Evolutionary conservation across 2,113 vertebrate genomes (phyloP).

Genomic region (Protomyctophum bolini): DNA sequence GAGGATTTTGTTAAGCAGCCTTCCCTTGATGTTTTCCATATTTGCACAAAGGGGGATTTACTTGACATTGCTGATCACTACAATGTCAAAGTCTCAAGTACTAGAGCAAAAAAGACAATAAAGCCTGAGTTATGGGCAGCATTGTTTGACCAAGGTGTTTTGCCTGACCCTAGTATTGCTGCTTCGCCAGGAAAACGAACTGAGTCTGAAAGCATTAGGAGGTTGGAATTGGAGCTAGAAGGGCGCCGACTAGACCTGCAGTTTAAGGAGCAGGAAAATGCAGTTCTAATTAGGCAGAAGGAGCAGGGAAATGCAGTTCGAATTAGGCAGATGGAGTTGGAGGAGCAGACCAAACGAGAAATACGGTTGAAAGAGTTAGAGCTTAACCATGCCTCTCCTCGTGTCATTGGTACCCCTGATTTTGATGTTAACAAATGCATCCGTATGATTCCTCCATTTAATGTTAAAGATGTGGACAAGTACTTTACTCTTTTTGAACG

Average conservation of each 20-base stretch:
- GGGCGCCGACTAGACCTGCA: not conserved
- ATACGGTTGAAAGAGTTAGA: too few species aligned
- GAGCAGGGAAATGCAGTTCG: not conserved
- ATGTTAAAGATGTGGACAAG: not conserved
- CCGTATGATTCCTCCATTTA: too few species aligned
- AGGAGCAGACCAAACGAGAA: too few species aligned
- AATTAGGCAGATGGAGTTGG: not conserved
- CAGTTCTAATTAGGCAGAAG: not conserved
- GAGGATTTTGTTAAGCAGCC: too few species aligned
- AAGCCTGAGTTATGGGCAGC: too few species aligned
- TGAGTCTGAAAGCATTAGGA: not conserved
- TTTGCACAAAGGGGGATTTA: not conserved
- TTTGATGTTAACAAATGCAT: too few species aligned
- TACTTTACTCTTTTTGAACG: too few species aligned
- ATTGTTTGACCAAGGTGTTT: too few species aligned
- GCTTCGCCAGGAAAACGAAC: not conserved
- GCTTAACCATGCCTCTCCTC: too few species aligned
- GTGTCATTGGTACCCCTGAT: too few species aligned
- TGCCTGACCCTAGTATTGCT: too few species aligned
- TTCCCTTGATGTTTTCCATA: not conserved
- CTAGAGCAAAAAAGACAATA: not conserved
- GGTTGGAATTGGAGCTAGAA: not conserved
- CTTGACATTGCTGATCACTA: not conserved
- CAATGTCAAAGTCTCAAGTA: not conserved
- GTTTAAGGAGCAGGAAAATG: too few species aligned